Evolutionary conservation across 2,113 vertebrate species (phyloP).

Genomic region (Phalacrocorax pelagicus): DNA sequence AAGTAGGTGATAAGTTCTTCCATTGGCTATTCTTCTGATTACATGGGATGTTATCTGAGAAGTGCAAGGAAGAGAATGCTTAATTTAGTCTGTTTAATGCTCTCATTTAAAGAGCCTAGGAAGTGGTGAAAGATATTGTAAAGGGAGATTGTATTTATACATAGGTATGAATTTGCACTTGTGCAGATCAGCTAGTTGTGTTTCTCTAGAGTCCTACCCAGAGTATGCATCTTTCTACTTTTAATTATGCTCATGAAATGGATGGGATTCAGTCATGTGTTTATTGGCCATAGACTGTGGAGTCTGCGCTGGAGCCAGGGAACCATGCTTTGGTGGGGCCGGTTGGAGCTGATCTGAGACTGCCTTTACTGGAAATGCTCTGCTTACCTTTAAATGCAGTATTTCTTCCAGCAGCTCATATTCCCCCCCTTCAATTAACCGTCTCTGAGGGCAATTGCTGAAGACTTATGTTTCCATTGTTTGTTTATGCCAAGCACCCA

Average conservation of each 20-base stretch:
- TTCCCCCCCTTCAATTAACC: neutral
- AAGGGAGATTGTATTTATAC: neutral
- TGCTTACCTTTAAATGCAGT: neutral
- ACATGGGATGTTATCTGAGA: neutral
- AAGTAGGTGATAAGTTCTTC: neutral
- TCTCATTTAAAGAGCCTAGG: neutral
- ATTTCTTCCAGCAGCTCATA: neutral
- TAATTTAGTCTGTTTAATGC: neutral
- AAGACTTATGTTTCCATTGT: neutral
- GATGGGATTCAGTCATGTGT: neutral
- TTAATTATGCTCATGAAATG: neutral
- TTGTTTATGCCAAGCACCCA: neutral
- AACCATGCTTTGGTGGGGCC: fast-evolving
- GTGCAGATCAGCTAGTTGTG: neutral
- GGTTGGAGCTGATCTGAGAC: neutral
- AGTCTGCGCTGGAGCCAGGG: neutral
- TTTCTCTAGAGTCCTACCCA: neutral
- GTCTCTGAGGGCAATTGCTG: neutral
- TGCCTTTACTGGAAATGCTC: neutral
- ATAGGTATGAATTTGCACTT: neutral
- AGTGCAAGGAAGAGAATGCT: neutral
- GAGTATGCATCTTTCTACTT: neutral
- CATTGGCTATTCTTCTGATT: neutral
- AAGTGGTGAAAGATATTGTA: neutral
- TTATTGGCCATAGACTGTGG: neutral